These are phyloP conservation scores for Eremophila alpestris DNA, from an alignment of 2,797 vertebrate genomes.

Conservation along the genomic window DNA sequence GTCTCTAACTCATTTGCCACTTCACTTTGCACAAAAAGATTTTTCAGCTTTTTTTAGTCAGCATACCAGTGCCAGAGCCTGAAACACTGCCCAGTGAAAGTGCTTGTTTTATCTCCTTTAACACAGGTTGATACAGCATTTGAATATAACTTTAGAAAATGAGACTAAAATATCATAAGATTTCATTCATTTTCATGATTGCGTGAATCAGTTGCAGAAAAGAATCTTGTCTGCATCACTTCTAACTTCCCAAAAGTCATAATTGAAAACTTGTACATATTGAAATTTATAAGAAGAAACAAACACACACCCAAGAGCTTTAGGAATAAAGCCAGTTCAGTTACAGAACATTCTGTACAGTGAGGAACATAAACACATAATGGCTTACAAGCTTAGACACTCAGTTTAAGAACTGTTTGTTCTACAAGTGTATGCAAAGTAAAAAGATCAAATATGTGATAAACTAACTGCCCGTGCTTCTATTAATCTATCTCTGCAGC, in stretches of 20 bases:
- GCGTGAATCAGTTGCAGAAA: not conserved
- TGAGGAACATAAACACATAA: not conserved
- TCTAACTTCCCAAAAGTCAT: not conserved
- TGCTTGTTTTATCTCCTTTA: not conserved
- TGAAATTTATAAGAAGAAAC: not conserved
- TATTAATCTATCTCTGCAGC: not conserved
- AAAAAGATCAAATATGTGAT: not conserved
- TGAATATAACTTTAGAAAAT: not conserved
- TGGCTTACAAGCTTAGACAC: not conserved
- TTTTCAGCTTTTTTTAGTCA: not conserved
- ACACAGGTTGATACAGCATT: accelerated
- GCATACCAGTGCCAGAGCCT: not conserved
- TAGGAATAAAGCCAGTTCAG: not conserved
- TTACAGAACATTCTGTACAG: not conserved
- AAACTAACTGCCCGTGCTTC: not conserved
- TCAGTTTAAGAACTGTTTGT: not conserved
- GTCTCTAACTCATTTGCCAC: not conserved
- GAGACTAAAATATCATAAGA: not conserved
- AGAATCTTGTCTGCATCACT: not conserved
- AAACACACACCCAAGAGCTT: not conserved
- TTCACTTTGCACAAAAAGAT: not conserved
- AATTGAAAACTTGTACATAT: not conserved
- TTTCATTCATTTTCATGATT: not conserved
- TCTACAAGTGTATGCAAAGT: not conserved
- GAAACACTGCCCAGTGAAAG: not conserved